phyloP scores from a whole-genome alignment of 2,113 vertebrate genomes.

The Dinomys branickii region DNA sequence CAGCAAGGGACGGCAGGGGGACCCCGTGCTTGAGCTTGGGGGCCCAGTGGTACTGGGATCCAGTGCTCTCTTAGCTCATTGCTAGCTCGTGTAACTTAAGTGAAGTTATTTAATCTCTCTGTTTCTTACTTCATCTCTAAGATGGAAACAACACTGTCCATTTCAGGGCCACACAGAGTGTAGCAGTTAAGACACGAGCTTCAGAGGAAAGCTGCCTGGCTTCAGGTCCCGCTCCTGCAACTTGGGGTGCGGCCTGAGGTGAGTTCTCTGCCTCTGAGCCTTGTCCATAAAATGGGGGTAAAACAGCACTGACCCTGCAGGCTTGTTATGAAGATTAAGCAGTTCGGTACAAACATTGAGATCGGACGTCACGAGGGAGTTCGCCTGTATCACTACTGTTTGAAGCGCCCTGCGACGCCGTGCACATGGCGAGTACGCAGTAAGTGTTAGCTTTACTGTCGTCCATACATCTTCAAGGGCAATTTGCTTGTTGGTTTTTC shows the following conservation, averaged over 20 bases:
- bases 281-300: neutral
- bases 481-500: neutral
- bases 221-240: neutral
- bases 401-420: neutral
- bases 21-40: neutral
- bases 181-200: neutral
- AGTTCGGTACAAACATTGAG: neutral
- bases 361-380: neutral
- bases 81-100: neutral
- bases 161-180: neutral
- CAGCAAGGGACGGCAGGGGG: neutral
- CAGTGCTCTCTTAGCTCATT: neutral
- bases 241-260: neutral
- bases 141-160: neutral
- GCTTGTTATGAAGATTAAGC: constrained; percentile 1
- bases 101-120: neutral
- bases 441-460: neutral
- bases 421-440: neutral
- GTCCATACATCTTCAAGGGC: neutral
- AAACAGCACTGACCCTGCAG: neutral
- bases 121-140: neutral
- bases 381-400: neutral
- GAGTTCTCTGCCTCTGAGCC: neutral
- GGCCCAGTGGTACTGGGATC: neutral
- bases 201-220: neutral